Evolutionary conservation across 2,113 vertebrate species (phyloP).

Genomic region (Odobenus rosmarus): DNA sequence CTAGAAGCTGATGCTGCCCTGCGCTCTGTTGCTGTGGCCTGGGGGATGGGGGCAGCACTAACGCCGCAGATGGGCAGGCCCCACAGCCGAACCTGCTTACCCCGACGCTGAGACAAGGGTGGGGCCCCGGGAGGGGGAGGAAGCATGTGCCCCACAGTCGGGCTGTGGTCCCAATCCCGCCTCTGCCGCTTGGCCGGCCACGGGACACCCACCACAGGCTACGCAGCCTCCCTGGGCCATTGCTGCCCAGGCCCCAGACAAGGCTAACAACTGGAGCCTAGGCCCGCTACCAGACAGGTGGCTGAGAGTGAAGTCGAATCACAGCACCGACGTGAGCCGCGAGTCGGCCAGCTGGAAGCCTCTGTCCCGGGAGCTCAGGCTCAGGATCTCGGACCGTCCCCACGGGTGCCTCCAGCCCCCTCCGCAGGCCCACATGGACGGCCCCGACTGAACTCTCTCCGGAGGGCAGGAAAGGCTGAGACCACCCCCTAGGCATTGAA

Average conservation of each 20-base stretch:
- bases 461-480: neutral
- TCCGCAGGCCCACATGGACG: fast-evolving
- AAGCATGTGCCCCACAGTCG: fast-evolving
- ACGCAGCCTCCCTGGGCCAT: neutral
- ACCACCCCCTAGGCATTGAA: fast-evolving
- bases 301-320: no score
- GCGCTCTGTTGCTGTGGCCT: fast-evolving
- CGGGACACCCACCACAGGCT: fast-evolving
- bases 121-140: neutral
- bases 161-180: neutral
- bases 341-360: fast-evolving
- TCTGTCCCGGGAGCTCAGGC: neutral
- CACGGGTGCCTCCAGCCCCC: fast-evolving
- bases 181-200: fast-evolving
- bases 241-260: fast-evolving
- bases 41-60: fast-evolving
- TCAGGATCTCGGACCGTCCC: fast-evolving
- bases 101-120: fast-evolving
- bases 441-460: neutral
- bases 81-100: no score
- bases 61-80: fast-evolving
- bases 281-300: fast-evolving
- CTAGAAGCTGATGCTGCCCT: neutral
- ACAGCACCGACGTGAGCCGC: fast-evolving
- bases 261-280: neutral